Base-by-base conservation (phyloP, 2,888 invertebrate genomes). In the Odontocerum albicorne region DNA sequence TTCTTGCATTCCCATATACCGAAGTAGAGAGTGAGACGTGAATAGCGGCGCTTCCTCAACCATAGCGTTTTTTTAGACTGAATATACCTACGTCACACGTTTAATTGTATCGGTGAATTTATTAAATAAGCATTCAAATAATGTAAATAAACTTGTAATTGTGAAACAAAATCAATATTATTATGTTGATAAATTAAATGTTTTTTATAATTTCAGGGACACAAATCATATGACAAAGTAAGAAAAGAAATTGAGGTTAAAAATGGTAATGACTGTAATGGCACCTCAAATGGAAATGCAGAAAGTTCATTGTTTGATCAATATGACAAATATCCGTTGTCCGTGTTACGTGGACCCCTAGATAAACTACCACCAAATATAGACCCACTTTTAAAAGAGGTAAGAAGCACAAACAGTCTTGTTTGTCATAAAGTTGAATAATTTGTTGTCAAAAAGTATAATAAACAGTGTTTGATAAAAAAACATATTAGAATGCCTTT, bases 321-420 rank as follows among this genome's bases (percentile, higher is more conserved):
- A 63, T 86, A 85, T 67, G 85, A 87, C 64, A 92, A 92, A 69
- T 90, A 91, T 72, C 87, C 93, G 0, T 68, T 91, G 27, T 78
- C 82, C 1, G 78, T 88, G 49, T 75, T 96, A 60, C 83, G 84
- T 63, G 90, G 86, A 59, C 86, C 90, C 35, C 82, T 86, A 32
- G 90, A 92, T 53, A 85, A 88, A 65, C 75, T 94, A 50, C 95
- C 96, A 0, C 70, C 78, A 0, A 90, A 88, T 61, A 87, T 96
- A 0, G 89, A 94, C 72, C 88, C 92, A 1, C 81, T 88, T n/a
- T 81, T 84, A 60, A 92, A 93, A 73, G 96, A 96, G 83, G 92
- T 92, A 68, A 21, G 27, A n/a, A n/a, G n/a, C 4, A 10, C 19
- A 39, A n/a, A n/a, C n/a, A n/a, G n/a, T n/a, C n/a, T n/a, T n/a